Evolutionary conservation across 1,140 invertebrate genomes (phyloP).

Genomic region (Hycleus cichorii): DNA sequence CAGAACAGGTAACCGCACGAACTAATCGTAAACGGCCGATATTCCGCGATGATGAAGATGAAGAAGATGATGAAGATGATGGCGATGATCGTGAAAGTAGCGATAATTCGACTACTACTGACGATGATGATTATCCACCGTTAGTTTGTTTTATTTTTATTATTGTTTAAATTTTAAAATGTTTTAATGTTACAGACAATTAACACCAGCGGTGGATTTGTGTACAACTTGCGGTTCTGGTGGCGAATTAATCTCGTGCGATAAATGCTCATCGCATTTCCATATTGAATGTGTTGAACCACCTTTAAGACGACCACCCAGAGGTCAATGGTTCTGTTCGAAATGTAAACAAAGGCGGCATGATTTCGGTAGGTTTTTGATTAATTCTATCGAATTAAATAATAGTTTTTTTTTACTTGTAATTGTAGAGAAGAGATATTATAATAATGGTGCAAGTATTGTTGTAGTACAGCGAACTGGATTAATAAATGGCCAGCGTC

Average conservation of each 20-base stretch:
- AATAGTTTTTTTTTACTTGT: neutral
- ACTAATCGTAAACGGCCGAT: conserved; percentile 26
- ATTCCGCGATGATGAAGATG: conserved; percentile 45
- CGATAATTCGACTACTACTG: conserved; percentile 27
- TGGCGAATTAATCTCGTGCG: conserved; percentile 53
- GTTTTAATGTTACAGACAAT: conserved; percentile 6
- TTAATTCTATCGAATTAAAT: neutral
- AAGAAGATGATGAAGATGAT: conserved; percentile 37
- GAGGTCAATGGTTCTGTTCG: conserved; percentile 53
- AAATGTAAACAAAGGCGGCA: conserved; percentile 45
- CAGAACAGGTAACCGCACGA: neutral
- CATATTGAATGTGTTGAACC: conserved; percentile 56
- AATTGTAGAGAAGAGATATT: conserved; percentile 5
- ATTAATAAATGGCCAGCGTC: conserved; percentile 26
- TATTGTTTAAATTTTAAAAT: neutral
- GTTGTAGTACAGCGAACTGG: conserved; percentile 18
- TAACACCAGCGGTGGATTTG: conserved; percentile 26
- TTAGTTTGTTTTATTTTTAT: neutral
- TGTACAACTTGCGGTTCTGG: conserved; percentile 45
- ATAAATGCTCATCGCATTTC: conserved; percentile 48
- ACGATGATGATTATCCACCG: conserved; percentile 13
- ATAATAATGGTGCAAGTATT: conserved; percentile 3
- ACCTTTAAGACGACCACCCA: conserved; percentile 49
- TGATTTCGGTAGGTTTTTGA: conserved; percentile 8
- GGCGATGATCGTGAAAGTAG: conserved; percentile 27